Percentiles rank a stretch among this genome's conserved stretches.
Conservation (phyloP, 2,797 vertebrate genomes). For the Lepus townsendii region DNA sequence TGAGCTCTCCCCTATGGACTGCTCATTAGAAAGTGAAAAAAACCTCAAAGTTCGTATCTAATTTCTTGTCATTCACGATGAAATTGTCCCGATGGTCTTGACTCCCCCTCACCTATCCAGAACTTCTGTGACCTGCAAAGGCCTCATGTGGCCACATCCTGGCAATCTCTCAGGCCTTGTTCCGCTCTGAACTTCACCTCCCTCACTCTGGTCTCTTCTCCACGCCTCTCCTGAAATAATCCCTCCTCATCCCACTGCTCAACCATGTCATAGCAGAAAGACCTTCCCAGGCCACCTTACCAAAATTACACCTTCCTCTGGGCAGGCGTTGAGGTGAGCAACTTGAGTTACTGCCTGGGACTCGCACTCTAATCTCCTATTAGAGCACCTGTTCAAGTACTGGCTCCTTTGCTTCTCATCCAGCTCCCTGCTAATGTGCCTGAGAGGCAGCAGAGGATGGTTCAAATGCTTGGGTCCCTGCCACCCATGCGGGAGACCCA, state of each 20-base stretch:
- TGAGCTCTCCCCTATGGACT: neutral
- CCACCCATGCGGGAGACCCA: too few species aligned
- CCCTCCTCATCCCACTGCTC: neutral
- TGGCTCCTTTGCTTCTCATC: too few species aligned
- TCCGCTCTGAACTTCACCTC: neutral
- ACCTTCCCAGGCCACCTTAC: neutral
- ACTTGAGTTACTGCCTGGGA: too few species aligned
- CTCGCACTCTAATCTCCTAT: too few species aligned
- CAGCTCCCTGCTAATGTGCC: too few species aligned
- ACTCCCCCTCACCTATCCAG: neutral
- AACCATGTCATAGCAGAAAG: neutral
- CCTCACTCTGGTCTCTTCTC: neutral
- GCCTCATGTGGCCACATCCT: neutral
- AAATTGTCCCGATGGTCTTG: neutral
- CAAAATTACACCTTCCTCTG: neutral
- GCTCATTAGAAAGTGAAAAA: slow-evolving; percentile 24
- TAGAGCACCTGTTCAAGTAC: too few species aligned
- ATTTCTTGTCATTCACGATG: neutral
- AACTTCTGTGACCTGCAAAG: neutral
- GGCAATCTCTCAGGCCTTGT: neutral
- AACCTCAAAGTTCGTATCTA: neutral
- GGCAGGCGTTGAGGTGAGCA: too few species aligned
- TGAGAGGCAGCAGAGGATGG: too few species aligned
- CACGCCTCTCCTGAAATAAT: neutral
- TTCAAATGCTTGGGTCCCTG: too few species aligned